A percentile compares a stretch with the other conserved stretches of the same genome.
Evolutionary conservation across 2,888 invertebrate species (phyloP).

Genomic region (Ormyrus pomaceus): DNA sequence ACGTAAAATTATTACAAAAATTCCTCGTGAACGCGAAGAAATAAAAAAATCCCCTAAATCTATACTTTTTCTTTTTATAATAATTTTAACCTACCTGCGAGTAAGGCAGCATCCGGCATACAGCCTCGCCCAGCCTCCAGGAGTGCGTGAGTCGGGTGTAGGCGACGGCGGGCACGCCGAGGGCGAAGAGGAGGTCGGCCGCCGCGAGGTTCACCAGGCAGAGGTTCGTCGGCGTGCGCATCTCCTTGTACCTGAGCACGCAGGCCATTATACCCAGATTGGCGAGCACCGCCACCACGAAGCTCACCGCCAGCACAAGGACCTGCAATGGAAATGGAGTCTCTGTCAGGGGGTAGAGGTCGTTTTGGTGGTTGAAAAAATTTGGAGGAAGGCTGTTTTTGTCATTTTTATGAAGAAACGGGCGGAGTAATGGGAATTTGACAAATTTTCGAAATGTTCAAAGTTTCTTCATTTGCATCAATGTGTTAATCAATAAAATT

Average conservation of each 20-base stretch:
- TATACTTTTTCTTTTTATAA: too few species aligned
- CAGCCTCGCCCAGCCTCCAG: slow-evolving; percentile 77
- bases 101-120: slow-evolving; percentile 78
- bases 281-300: slow-evolving; percentile 76
- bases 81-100: slow-evolving; percentile 78
- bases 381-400: not conserved
- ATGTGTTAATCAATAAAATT: not conserved
- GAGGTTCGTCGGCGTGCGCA: slow-evolving; percentile 79
- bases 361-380: too few species aligned
- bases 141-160: slow-evolving; percentile 77
- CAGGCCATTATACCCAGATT: slow-evolving; percentile 78
- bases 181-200: slow-evolving; percentile 80
- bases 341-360: too few species aligned
- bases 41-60: too few species aligned
- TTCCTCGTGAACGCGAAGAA: not conserved
- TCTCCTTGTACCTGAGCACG: slow-evolving; percentile 77
- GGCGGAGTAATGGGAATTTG: not conserved
- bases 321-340: slow-evolving; percentile 20
- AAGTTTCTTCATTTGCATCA: too few species aligned
- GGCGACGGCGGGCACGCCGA: slow-evolving; percentile 78
- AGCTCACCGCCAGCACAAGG: slow-evolving; percentile 72
- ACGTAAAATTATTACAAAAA: not conserved
- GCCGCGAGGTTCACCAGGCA: slow-evolving; percentile 80
- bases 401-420: not conserved
- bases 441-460: too few species aligned